A percentile compares a stretch with the other conserved stretches of the same genome.
Conservation (phyloP, 2,113 vertebrate genomes). For the Corythornis madagascariensis region DNA sequence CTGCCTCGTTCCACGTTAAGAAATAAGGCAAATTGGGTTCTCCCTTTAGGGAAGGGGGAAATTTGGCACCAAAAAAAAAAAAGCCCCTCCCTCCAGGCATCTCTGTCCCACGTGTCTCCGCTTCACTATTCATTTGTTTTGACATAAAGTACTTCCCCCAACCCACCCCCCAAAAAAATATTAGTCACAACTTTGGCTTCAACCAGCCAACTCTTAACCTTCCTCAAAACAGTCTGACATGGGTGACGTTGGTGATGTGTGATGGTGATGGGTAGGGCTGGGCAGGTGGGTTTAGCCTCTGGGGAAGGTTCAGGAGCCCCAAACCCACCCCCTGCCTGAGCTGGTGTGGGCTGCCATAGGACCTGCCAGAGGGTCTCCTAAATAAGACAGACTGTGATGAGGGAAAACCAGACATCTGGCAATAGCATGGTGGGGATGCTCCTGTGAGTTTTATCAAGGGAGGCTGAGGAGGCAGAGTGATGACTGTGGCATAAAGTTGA, state of each 20-base stretch:
- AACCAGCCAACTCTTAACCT: slow-evolving; percentile 18
- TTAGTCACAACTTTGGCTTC: slow-evolving; percentile 14
- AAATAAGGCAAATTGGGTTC: slow-evolving; percentile 40
- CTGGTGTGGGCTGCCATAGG: accelerated
- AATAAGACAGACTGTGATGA: neutral
- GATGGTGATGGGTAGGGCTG: neutral
- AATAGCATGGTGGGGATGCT: neutral
- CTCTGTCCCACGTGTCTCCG: neutral
- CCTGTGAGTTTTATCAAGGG: neutral
- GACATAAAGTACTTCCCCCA: slow-evolving; percentile 38
- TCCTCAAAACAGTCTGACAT: neutral
- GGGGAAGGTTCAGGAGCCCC: neutral
- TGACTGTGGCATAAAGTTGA: neutral
- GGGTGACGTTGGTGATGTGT: neutral
- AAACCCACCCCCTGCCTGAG: neutral
- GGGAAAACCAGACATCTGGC: neutral
- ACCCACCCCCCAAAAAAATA: neutral
- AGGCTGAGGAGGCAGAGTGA: neutral
- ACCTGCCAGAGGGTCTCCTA: neutral
- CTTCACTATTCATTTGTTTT: slow-evolving; percentile 21
- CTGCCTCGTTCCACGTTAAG: slow-evolving; percentile 21
- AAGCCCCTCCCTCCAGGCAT: slow-evolving; percentile 14
- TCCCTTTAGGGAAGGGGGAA: slow-evolving; percentile 52
- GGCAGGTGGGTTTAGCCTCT: neutral
- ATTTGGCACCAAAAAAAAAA: slow-evolving; percentile 43